These are phyloP conservation scores for Diloba caeruleocephala DNA, from an alignment of 2,888 invertebrate genomes.

Conservation along the genomic window DNA sequence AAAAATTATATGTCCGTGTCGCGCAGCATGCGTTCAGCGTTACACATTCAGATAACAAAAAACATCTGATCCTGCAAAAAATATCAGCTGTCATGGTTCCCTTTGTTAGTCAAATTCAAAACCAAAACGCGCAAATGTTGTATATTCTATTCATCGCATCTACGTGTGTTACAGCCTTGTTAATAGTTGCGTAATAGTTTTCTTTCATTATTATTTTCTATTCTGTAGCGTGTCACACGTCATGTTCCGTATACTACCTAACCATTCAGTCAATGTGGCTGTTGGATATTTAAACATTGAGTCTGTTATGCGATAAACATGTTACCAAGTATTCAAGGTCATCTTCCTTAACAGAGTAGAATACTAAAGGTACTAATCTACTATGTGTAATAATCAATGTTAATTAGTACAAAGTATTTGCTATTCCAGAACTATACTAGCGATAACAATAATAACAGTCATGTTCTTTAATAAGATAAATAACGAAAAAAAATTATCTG, in stretches of 20 bases:
- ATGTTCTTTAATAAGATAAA: constrained; percentile 14
- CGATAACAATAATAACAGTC: constrained; percentile 14
- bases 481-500: constrained; percentile 10
- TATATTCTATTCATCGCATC: constrained; percentile 54
- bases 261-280: constrained; percentile 51
- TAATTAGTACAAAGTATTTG: constrained; percentile 44
- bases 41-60: constrained; percentile 26
- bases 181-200: constrained; percentile 66
- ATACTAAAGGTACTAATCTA: constrained; percentile 33
- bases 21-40: constrained; percentile 16
- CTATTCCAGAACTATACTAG: constrained; percentile 24
- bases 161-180: constrained; percentile 60
- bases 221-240: constrained; percentile 71
- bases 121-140: constrained; percentile 52
- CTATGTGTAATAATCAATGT: constrained; percentile 37
- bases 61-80: constrained; percentile 41
- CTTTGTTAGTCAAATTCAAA: constrained; percentile 66
- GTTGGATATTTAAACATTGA: constrained; percentile 57
- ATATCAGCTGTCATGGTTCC: constrained; percentile 62
- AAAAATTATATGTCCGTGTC: constrained; percentile 43
- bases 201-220: constrained; percentile 68
- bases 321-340: constrained; percentile 55
- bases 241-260: constrained; percentile 56
- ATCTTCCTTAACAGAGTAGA: constrained; percentile 46
- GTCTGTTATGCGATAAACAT: constrained; percentile 55